Percentiles rank a stretch among this genome's conserved stretches.
phyloP scores from a whole-genome alignment of 2,888 invertebrate genomes.

The Lasioglossum calceatum region DNA sequence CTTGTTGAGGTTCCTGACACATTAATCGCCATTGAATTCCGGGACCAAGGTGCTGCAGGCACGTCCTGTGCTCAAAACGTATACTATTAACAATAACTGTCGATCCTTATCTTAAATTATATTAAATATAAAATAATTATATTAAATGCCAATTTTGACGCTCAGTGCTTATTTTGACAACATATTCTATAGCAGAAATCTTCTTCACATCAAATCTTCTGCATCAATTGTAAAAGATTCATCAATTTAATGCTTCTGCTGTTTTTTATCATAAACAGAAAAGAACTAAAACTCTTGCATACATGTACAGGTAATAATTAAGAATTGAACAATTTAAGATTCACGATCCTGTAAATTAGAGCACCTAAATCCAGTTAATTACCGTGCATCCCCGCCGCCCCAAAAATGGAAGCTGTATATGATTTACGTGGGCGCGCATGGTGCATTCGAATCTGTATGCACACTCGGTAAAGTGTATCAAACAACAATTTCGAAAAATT shows the following conservation, averaged over 20 bases:
- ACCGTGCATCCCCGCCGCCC: not conserved
- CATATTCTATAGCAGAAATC: not conserved
- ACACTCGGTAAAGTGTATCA: constrained; percentile 1
- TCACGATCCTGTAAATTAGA: not conserved
- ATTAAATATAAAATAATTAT: too few relatives aligned
- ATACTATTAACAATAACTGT: not conserved
- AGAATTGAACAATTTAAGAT: not conserved
- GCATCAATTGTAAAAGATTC: too few relatives aligned
- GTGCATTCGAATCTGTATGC: not conserved
- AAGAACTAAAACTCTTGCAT: too few relatives aligned
- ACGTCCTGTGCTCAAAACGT: not conserved
- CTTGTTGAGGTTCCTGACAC: not conserved
- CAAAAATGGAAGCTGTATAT: not conserved
- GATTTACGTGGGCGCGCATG: not conserved
- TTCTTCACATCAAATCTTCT: too few relatives aligned
- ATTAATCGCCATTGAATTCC: not conserved
- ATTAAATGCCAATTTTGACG: not conserved
- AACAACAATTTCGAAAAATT: constrained; percentile 6
- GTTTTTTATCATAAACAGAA: too few relatives aligned
- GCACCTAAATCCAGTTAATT: not conserved
- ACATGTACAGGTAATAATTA: not conserved
- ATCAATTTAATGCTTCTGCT: too few relatives aligned
- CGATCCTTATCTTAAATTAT: too few relatives aligned
- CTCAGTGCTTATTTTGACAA: not conserved
- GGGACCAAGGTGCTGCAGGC: not conserved